Percentiles rank a stretch among this genome's conserved stretches.
Evolutionary conservation across 2,113 vertebrate genomes (phyloP).

Genomic region (Python bivittatus): DNA sequence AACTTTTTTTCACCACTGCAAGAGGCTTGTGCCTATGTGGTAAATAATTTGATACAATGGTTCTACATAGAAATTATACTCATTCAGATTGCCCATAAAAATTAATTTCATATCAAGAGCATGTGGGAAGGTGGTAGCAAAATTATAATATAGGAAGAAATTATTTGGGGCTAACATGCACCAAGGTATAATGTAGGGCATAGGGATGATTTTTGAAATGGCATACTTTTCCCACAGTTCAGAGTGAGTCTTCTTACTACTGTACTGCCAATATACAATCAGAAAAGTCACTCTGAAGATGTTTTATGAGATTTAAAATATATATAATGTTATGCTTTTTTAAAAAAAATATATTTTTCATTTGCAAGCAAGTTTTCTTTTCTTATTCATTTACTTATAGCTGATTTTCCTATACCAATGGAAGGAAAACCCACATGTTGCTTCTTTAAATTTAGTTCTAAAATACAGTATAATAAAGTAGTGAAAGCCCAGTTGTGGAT

Average conservation of each 20-base stretch:
- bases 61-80: neutral
- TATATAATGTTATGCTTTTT: slow-evolving; percentile 1
- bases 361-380: slow-evolving; percentile 64
- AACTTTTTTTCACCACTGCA: neutral
- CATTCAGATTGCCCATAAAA: neutral
- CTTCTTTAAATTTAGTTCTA: slow-evolving; percentile 92
- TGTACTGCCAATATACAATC: neutral
- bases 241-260: neutral
- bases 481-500: slow-evolving; percentile 96
- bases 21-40: neutral
- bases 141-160: neutral
- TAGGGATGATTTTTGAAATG: neutral
- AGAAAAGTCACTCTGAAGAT: slow-evolving; percentile 9
- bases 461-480: slow-evolving; percentile 90
- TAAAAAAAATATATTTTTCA: slow-evolving; percentile 18
- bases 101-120: neutral
- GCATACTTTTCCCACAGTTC: neutral
- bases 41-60: neutral
- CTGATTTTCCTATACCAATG: slow-evolving; percentile 83
- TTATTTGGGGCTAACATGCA: neutral
- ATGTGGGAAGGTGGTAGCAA: neutral
- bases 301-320: neutral
- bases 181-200: neutral
- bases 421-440: slow-evolving; percentile 93
- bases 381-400: slow-evolving; percentile 77